Evolutionary conservation across 2,888 invertebrate genomes (phyloP).

Genomic region (Agrilus biguttatus): DNA sequence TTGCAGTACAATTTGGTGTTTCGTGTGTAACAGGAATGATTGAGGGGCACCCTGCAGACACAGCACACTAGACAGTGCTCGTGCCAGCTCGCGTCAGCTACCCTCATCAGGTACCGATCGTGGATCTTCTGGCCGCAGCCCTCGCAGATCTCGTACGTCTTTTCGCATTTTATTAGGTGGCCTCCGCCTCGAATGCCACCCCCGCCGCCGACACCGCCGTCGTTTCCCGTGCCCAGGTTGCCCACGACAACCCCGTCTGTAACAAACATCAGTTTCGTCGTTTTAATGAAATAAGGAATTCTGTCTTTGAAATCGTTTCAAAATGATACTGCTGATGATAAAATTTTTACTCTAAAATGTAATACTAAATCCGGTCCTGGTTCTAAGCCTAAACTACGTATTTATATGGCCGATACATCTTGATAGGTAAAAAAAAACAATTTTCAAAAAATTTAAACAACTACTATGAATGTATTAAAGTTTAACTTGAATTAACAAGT

Average conservation of each 20-base stretch:
- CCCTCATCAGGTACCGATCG: conserved; percentile 89
- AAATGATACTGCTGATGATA: neutral
- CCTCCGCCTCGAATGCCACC: conserved; percentile 15
- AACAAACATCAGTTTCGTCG: conserved; percentile 9
- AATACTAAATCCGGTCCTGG: no score
- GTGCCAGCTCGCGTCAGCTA: conserved; percentile 91
- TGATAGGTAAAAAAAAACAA: no score
- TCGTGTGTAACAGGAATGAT: conserved; percentile 87
- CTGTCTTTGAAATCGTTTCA: neutral
- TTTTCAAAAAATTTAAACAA: no score
- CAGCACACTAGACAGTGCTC: conserved; percentile 92
- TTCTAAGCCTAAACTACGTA: no score
- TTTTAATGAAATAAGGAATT: neutral
- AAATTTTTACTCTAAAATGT: no score
- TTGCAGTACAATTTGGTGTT: conserved; percentile 94
- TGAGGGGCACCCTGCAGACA: conserved; percentile 80
- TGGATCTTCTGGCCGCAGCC: conserved; percentile 91
- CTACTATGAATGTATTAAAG: no score
- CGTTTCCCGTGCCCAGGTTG: no score
- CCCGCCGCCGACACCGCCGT: no score
- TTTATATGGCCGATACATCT: no score
- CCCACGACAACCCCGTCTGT: conserved; percentile 11
- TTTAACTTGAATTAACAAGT: no score
- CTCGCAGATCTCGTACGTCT: conserved; percentile 79
- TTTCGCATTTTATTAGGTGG: conserved; percentile 57